These are phyloP conservation scores for Atethmia centrago DNA, from an alignment of 2,888 invertebrate species.

Conservation along the genomic window DNA sequence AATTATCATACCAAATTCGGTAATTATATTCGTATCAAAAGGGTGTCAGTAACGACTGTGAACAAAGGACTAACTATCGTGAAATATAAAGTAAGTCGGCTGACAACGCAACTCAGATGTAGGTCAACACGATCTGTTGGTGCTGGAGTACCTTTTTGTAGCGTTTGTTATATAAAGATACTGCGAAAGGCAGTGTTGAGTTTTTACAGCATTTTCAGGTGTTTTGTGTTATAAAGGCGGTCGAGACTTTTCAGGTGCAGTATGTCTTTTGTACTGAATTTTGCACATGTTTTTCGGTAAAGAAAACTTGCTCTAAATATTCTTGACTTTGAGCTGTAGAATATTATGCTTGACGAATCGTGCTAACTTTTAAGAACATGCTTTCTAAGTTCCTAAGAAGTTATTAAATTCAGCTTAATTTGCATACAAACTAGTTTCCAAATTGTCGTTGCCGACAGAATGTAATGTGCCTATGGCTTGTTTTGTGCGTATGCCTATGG, in stretches of 20 bases:
- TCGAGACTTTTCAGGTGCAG: conserved; percentile 5
- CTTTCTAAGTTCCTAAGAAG: neutral
- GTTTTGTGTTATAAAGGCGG: conserved; percentile 10
- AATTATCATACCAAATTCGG: neutral
- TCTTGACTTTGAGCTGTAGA: neutral
- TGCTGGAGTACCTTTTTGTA: conserved; percentile 16
- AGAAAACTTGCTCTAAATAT: neutral
- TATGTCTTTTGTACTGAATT: conserved; percentile 6
- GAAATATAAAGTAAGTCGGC: conserved; percentile 48
- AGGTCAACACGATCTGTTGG: conserved; percentile 34
- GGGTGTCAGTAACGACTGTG: neutral
- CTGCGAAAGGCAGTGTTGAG: conserved; percentile 13
- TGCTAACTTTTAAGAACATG: neutral
- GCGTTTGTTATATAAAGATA: conserved; percentile 21
- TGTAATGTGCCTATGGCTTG: neutral
- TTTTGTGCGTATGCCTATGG: neutral
- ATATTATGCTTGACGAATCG: neutral
- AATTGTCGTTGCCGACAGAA: neutral
- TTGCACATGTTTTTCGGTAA: neutral
- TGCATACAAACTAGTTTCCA: neutral
- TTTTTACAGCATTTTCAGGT: conserved; percentile 42
- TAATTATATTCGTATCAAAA: neutral
- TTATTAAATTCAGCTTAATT: neutral
- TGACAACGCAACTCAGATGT: conserved; percentile 36
- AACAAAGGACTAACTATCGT: conserved; percentile 52